phyloP scores from a whole-genome alignment of 2,113 vertebrate species.

The Sapayoa aenigma region DNA sequence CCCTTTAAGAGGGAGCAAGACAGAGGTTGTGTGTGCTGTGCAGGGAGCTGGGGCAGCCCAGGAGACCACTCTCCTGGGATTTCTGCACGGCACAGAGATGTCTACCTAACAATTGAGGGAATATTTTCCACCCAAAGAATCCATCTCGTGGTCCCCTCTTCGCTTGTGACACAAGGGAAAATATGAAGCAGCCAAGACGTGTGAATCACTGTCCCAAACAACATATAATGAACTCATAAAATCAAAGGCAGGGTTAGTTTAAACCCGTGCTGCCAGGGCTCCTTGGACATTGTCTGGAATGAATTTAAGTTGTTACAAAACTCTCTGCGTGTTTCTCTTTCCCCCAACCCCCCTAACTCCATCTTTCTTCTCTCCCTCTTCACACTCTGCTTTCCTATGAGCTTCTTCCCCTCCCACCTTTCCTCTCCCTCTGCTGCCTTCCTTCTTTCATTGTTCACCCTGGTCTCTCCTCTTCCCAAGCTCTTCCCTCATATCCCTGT shows the following conservation, averaged over 20 bases:
- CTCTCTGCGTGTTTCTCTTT: conserved; percentile 3
- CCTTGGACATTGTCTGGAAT: conserved; percentile 69
- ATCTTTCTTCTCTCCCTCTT: not conserved
- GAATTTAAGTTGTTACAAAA: conserved; percentile 69
- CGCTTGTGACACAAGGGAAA: conserved; percentile 67
- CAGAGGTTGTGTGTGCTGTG: not conserved
- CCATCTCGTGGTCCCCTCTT: conserved; percentile 56
- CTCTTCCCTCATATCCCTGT: not conserved
- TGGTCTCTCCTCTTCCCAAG: not conserved
- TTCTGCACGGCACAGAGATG: not conserved
- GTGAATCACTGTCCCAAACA: conserved; percentile 67
- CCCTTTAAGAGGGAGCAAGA: not conserved
- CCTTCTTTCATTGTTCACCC: not conserved
- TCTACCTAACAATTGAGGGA: conserved; percentile 62
- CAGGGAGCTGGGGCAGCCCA: not conserved
- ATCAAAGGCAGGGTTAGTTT: conserved; percentile 67
- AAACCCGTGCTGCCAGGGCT: conserved; percentile 60
- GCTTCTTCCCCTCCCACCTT: not conserved
- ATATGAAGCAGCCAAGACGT: conserved; percentile 58
- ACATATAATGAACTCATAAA: conserved; percentile 71
- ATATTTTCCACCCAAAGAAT: conserved; percentile 58
- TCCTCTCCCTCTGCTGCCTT: not conserved
- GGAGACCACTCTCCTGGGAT: not conserved
- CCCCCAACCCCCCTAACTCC: not conserved
- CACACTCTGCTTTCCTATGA: not conserved